These are phyloP conservation scores for Malurus elegans DNA, from an alignment of 2,113 vertebrate species.

Conservation along the genomic window DNA sequence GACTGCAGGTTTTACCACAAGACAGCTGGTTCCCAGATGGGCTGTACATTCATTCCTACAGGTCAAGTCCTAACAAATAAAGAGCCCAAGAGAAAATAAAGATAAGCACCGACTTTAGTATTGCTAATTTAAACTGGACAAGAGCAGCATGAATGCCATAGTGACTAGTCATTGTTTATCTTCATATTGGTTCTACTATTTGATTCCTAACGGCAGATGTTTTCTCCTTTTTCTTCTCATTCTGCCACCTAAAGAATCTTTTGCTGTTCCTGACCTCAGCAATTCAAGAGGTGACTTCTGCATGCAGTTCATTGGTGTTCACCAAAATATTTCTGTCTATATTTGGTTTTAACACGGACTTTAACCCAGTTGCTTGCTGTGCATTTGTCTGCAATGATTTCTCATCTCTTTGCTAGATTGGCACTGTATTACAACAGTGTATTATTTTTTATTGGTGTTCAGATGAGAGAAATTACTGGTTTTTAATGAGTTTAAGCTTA, in stretches of 20 bases:
- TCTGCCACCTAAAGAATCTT: slow-evolving; percentile 91
- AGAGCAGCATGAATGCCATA: neutral
- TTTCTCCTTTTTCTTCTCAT: slow-evolving; percentile 79
- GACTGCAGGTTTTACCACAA: neutral
- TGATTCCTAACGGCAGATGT: slow-evolving; percentile 77
- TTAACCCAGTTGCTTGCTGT: slow-evolving; percentile 14
- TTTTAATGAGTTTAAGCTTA: neutral
- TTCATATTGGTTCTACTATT: slow-evolving; percentile 35
- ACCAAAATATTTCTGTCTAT: slow-evolving; percentile 48
- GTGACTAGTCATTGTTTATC: slow-evolving; percentile 24
- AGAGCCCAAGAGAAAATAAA: neutral
- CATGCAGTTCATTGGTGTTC: slow-evolving; percentile 74
- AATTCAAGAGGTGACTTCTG: slow-evolving; percentile 98
- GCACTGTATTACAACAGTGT: neutral
- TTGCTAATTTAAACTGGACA: neutral
- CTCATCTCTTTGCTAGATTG: neutral
- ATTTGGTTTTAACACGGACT: slow-evolving; percentile 25
- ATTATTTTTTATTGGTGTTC: neutral
- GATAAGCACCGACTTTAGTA: neutral
- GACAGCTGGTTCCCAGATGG: neutral
- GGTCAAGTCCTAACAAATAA: neutral
- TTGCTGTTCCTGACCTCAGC: slow-evolving; percentile 98
- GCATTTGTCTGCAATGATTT: slow-evolving; percentile 23
- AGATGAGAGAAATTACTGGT: neutral
- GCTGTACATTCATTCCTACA: neutral